phyloP scores from a whole-genome alignment of 2,113 vertebrate genomes.

The Menidia beryllina region DNA sequence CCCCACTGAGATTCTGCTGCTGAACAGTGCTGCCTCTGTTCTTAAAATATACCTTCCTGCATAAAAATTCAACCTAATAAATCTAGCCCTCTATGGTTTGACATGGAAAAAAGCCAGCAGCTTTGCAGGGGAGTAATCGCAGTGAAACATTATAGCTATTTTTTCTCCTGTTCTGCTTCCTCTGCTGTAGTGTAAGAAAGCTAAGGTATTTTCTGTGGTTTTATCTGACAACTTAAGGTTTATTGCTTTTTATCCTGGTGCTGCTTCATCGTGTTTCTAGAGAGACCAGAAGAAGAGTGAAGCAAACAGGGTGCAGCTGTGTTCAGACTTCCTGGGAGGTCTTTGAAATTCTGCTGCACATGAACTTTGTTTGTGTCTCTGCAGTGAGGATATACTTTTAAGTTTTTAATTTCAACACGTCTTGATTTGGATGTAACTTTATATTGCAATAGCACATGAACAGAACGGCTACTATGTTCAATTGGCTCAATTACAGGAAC shows the following conservation, averaged over 20 bases:
- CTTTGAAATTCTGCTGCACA: too few species aligned
- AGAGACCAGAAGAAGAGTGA: too few species aligned
- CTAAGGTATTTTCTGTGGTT: slow-evolving; percentile 26
- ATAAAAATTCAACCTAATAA: slow-evolving; percentile 44
- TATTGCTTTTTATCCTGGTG: background rate
- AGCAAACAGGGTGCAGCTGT: too few species aligned
- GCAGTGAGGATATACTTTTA: background rate
- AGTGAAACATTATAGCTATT: slow-evolving; percentile 36
- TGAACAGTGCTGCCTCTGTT: slow-evolving; percentile 42
- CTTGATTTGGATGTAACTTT: background rate
- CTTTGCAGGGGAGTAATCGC: slow-evolving; percentile 49
- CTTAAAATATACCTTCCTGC: slow-evolving; percentile 40
- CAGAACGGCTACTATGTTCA: too few species aligned
- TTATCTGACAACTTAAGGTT: slow-evolving; percentile 20
- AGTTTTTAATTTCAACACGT: too few species aligned
- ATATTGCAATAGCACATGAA: background rate
- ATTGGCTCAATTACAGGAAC: too few species aligned
- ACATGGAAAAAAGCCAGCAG: slow-evolving; percentile 34
- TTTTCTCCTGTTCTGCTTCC: slow-evolving; percentile 18
- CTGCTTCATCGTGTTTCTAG: too few species aligned
- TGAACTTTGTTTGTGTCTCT: too few species aligned
- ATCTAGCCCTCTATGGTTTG: slow-evolving; percentile 38
- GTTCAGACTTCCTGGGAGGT: too few species aligned
- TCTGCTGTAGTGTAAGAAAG: slow-evolving; percentile 22
- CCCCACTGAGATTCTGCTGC: slow-evolving; percentile 45